phyloP scores from a whole-genome alignment of 2,888 invertebrate species.

The Keiferia lycopersicella region DNA sequence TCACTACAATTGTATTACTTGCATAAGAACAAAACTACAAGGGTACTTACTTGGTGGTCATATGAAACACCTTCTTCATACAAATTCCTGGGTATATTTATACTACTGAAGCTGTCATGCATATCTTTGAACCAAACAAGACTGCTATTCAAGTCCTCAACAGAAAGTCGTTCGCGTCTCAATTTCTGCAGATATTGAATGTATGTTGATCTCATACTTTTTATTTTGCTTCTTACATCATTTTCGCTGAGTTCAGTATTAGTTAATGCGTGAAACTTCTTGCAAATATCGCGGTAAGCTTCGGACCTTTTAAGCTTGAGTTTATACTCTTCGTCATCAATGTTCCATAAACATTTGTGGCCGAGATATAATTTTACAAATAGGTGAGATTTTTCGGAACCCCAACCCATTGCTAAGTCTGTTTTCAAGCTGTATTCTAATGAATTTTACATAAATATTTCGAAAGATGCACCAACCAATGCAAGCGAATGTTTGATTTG shows the following conservation, averaged over 20 bases:
- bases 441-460: not conserved
- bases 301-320: constrained; percentile 58
- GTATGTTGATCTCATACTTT: constrained; percentile 74
- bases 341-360: constrained; percentile 76
- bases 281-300: constrained; percentile 39
- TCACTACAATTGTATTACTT: too few species aligned
- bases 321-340: constrained; percentile 64
- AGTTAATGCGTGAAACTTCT: constrained; percentile 7
- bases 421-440: not conserved
- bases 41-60: constrained; percentile 5
- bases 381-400: constrained; percentile 67
- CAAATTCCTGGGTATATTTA: constrained; percentile 44
- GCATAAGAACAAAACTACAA: not conserved
- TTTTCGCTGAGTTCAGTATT: constrained; percentile 26
- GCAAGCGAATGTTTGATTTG: too few species aligned
- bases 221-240: constrained; percentile 75
- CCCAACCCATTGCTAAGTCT: constrained; percentile 28
- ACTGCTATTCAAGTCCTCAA: constrained; percentile 31
- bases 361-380: constrained; percentile 76
- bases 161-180: constrained; percentile 46
- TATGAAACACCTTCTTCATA: constrained; percentile 5
- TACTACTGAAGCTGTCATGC: constrained; percentile 65
- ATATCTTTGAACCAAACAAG: constrained; percentile 71
- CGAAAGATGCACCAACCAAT: not conserved
- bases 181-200: constrained; percentile 68